Evolutionary conservation across 2,888 invertebrate species (phyloP).

Genomic region (Harpagoxenus sublaevis): DNA sequence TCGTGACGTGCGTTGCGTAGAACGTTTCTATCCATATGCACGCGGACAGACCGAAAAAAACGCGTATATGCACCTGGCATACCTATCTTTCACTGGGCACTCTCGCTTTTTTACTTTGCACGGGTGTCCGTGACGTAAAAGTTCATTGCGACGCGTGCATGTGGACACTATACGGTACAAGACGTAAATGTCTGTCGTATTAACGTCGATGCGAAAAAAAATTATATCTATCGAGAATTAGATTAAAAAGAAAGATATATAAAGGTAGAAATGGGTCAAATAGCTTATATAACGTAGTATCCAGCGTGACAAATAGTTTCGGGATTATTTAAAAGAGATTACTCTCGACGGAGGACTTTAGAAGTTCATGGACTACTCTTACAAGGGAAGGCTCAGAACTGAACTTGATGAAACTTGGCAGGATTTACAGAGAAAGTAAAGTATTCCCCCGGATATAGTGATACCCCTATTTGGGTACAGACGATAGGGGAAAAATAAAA

Average conservation of each 20-base stretch:
- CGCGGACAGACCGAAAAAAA: conserved; percentile 63
- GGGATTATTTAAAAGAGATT: not conserved
- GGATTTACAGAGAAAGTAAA: too few species aligned
- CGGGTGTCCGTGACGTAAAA: conserved; percentile 24
- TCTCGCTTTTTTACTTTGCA: conserved; percentile 16
- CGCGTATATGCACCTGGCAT: conserved; percentile 54
- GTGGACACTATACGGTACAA: conserved; percentile 40
- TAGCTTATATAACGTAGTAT: not conserved
- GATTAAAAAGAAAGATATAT: conserved; percentile 49
- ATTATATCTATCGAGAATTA: conserved; percentile 47
- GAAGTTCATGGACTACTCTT: not conserved
- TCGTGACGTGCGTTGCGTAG: conserved; percentile 70
- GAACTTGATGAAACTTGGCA: too few species aligned
- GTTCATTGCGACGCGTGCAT: conserved; percentile 52
- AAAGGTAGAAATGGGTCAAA: conserved; percentile 74
- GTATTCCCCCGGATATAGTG: too few species aligned
- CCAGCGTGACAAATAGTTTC: not conserved
- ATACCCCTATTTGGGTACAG: too few species aligned
- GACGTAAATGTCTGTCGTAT: conserved; percentile 28
- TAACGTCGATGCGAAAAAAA: conserved; percentile 27
- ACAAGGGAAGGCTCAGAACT: too few species aligned
- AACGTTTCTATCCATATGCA: conserved; percentile 72
- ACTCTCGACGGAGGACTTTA: not conserved
- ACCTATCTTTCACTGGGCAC: conserved; percentile 54
- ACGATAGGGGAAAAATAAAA: too few species aligned